Evolutionary conservation across 2,888 invertebrate genomes (phyloP).

Genomic region (Leptinotarsa tumamoca): DNA sequence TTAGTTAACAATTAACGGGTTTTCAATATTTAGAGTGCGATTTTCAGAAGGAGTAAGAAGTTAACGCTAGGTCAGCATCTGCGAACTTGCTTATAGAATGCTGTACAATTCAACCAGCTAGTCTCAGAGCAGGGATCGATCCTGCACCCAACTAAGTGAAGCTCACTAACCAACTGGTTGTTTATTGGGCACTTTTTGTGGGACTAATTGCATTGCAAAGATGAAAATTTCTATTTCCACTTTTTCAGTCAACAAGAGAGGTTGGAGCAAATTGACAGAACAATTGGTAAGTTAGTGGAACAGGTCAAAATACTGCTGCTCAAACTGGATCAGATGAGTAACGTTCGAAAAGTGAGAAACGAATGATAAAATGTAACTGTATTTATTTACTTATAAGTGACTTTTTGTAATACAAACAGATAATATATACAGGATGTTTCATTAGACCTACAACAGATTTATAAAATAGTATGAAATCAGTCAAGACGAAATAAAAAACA

Average conservation of each 20-base stretch:
- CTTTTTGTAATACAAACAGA: conserved; percentile 54
- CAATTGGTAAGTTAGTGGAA: conserved; percentile 50
- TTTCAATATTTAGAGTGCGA: too few species aligned
- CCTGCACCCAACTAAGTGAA: too few species aligned
- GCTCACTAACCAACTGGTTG: too few species aligned
- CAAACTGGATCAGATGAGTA: conserved; percentile 56
- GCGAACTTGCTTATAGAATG: too few species aligned
- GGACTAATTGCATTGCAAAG: too few species aligned
- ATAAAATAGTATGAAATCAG: conserved; percentile 55
- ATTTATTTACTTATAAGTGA: conserved; percentile 47
- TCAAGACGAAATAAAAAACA: conserved; percentile 50
- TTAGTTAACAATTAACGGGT: too few species aligned
- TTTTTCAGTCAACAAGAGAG: conserved; percentile 58
- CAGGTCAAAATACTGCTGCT: conserved; percentile 53
- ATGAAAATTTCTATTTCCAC: too few species aligned
- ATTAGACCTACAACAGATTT: conserved; percentile 50
- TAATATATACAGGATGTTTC: conserved; percentile 54
- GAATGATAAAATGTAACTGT: conserved; percentile 41
- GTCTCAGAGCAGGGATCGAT: too few species aligned
- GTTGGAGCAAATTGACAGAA: conserved; percentile 56
- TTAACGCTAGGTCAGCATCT: too few species aligned
- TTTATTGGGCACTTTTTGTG: too few species aligned
- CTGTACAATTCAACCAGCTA: too few species aligned
- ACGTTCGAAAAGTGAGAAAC: conserved; percentile 45
- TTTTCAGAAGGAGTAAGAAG: too few species aligned